Evolutionary conservation across 2,797 vertebrate species (phyloP), one percentile per base, ranked within the genome.

Genomic region (Enteromius mattozi): DNA sequence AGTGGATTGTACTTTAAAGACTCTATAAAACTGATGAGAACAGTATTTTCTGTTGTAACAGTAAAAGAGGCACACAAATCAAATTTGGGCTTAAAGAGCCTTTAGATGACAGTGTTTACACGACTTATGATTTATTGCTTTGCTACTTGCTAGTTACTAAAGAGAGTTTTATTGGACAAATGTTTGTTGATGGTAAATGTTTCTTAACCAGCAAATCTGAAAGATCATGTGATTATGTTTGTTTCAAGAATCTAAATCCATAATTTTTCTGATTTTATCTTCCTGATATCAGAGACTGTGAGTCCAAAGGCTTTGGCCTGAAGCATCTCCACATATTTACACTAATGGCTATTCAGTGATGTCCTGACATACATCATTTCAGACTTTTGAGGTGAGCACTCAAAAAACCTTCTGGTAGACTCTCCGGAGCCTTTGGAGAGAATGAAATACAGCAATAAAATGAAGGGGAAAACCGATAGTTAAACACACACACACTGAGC

Each of bases 381-480:
- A 74, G 37, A 82, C 40, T 65, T 54, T 47, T 33, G 47, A 78
- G 49, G 74, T 61, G 66, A 66, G 9, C 49, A 35, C 13, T 78
- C 9, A 21, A 69, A 69, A 83, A 78, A 66, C 13, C 49, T 49
- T 68, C 66, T 49, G 68, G 51, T 56, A 84, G 76, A 84, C 83
- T 51, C 54, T 61, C 1, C 1, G 66, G 83, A 78, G 54, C 66
- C 76, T 71, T 79, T 47, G 19, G 70, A 75, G 59, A 76, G 42
- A 63, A 79, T 2, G 71, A 59, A 80, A 84, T 54, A 54, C 72
- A 80, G 66, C 61, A 75, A 85, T 81, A 81, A 87, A 89, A 66
- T 59, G 51, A 27, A 56, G 71, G 74, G 51, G 72, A 54, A 69
- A 80, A 83, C 51, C 75, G 10, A 59, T 71, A 42, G 37, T 71